Percentiles rank a stretch among this genome's conserved stretches.
phyloP scores from a whole-genome alignment of 2,113 vertebrate genomes.

The Perccottus glenii region DNA sequence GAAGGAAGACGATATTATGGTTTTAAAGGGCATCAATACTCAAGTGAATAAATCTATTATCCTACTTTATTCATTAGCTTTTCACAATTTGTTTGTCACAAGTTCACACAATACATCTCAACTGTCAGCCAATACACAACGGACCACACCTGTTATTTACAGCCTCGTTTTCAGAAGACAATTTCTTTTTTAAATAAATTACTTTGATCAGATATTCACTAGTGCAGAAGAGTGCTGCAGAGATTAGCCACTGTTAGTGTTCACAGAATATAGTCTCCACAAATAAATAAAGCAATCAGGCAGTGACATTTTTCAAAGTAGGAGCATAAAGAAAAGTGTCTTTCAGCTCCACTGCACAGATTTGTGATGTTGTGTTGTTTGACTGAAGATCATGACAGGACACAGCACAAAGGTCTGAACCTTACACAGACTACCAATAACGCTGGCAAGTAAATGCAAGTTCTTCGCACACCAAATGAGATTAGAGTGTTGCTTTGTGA shows the following conservation, averaged over 20 bases:
- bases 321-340: not conserved
- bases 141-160: not conserved
- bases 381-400: not conserved
- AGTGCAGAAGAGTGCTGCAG: not conserved
- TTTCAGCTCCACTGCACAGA: not conserved
- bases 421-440: too few species aligned
- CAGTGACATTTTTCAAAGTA: not conserved
- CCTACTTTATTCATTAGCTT: not conserved
- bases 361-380: not conserved
- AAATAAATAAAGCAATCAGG: constrained; percentile 4
- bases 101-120: constrained; percentile 10
- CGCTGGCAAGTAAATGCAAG: too few species aligned
- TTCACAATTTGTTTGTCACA: constrained; percentile 8
- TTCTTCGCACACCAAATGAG: too few species aligned
- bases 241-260: not conserved
- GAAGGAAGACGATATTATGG: constrained; percentile 3
- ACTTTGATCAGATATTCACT: not conserved
- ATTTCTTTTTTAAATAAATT: constrained; percentile 5
- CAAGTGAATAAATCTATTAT: not conserved
- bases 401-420: not conserved
- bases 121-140: constrained; percentile 17
- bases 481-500: too few species aligned
- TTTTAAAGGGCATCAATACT: constrained; percentile 3
- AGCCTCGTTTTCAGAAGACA: constrained; percentile 1
- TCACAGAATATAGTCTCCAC: not conserved